These are phyloP conservation scores for Drosophila atroscutellata DNA, from an alignment of 2,888 invertebrate genomes.

Conservation along the genomic window DNA sequence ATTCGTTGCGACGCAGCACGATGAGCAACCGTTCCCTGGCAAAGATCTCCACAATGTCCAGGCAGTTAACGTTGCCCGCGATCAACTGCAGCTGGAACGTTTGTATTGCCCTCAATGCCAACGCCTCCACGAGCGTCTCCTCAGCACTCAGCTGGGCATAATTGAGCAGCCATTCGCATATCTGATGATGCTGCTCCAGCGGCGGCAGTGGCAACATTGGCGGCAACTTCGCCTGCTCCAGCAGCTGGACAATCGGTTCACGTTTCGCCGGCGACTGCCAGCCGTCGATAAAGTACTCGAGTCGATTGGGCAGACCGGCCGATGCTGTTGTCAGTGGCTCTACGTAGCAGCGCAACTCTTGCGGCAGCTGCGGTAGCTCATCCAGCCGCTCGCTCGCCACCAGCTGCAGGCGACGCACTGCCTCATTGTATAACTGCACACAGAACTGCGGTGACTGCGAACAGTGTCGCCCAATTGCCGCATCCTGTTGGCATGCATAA, in stretches of 20 bases:
- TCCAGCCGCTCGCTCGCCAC: constrained; percentile 87
- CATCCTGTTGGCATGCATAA: constrained; percentile 64
- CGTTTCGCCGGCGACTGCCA: constrained; percentile 86
- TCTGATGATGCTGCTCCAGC: neutral
- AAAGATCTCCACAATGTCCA: constrained; percentile 75
- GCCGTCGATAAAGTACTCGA: constrained; percentile 88
- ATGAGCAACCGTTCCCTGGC: constrained; percentile 63
- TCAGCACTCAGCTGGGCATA: constrained; percentile 62
- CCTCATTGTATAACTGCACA: constrained; percentile 89
- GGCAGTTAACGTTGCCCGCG: constrained; percentile 63
- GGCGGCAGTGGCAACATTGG: constrained; percentile 46
- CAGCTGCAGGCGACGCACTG: constrained; percentile 87
- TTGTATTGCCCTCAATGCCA: constrained; percentile 75
- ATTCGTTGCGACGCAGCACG: constrained; percentile 27
- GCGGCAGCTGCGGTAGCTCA: constrained; percentile 88
- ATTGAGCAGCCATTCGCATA: constrained; percentile 73
- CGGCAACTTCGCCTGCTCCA: constrained; percentile 86
- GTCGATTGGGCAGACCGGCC: constrained; percentile 87
- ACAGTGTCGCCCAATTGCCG: constrained; percentile 82
- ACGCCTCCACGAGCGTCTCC: constrained; percentile 58
- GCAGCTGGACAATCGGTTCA: constrained; percentile 85
- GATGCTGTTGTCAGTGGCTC: constrained; percentile 81
- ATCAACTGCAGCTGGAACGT: constrained; percentile 52
- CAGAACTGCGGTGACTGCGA: constrained; percentile 85
- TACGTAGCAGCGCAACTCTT: constrained; percentile 87